Evolutionary conservation across 2,888 invertebrate genomes (phyloP).

Genomic region (Morpho achilles): DNA sequence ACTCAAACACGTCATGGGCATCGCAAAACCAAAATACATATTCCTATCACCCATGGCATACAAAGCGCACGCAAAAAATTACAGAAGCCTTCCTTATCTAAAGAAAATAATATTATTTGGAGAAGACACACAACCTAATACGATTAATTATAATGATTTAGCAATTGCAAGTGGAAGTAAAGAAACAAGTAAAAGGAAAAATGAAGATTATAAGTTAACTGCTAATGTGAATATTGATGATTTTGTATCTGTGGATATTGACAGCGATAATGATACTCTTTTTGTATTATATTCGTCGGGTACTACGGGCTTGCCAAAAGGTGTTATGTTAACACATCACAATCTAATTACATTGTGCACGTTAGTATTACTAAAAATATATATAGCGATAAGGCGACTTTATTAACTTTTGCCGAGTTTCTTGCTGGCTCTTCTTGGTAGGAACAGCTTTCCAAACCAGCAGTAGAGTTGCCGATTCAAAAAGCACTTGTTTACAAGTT

Average conservation of each 20-base stretch:
- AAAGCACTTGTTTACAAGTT: too few relatives aligned
- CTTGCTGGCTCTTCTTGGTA: too few relatives aligned
- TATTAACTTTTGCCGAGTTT: too few relatives aligned
- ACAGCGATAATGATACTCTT: conserved; percentile 44
- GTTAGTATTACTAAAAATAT: conserved; percentile 38
- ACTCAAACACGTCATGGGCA: conserved; percentile 47
- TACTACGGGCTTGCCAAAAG: conserved; percentile 63
- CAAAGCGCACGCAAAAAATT: conserved; percentile 38
- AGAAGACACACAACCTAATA: conserved; percentile 32
- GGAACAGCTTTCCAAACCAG: too few relatives aligned
- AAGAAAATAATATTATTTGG: conserved; percentile 50
- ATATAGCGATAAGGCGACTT: too few relatives aligned
- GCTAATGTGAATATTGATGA: conserved; percentile 32
- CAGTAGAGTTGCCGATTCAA: too few relatives aligned
- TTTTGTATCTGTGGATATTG: conserved; percentile 42
- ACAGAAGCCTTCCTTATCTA: conserved; percentile 34
- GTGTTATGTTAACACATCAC: conserved; percentile 55
- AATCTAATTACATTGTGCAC: conserved; percentile 41
- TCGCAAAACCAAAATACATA: conserved; percentile 51
- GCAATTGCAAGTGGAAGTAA: conserved; percentile 20
- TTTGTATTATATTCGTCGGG: conserved; percentile 63
- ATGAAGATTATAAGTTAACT: neutral
- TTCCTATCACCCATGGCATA: conserved; percentile 49
- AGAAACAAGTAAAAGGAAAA: neutral
- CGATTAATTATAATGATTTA: conserved; percentile 43